These are phyloP conservation scores for Discoglossus pictus DNA, from an alignment of 2,797 vertebrate species.

Conservation along the genomic window DNA sequence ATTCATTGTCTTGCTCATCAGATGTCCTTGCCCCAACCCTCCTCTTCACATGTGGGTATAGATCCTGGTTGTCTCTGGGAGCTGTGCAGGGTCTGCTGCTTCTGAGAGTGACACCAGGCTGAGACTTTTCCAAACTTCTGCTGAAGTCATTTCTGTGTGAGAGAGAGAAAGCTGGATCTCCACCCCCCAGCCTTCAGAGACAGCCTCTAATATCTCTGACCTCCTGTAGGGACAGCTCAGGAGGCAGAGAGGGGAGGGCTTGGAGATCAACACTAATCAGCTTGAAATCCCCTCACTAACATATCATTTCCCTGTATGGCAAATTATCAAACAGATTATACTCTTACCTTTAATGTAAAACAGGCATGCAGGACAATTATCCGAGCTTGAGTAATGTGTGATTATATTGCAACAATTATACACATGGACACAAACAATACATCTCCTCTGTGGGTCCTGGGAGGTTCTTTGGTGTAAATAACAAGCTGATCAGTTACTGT, in stretches of 20 bases:
- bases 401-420: conserved; percentile 13
- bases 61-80: conserved; percentile 1
- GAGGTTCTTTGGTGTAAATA: too few species aligned
- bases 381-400: conserved; percentile 20
- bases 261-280: not conserved
- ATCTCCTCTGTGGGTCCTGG: too few species aligned
- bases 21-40: not conserved
- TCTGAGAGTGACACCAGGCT: conserved; percentile 24
- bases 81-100: conserved; percentile 27
- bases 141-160: conserved; percentile 42
- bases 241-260: conserved; percentile 1
- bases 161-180: conserved; percentile 44
- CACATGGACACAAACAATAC: conserved; percentile 12
- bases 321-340: conserved; percentile 29
- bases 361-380: conserved; percentile 31
- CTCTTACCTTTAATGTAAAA: conserved; percentile 40
- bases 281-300: not conserved
- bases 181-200: conserved; percentile 39
- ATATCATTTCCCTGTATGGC: conserved; percentile 16
- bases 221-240: conserved; percentile 14
- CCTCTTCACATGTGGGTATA: not conserved
- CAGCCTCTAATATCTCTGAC: conserved; percentile 46
- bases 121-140: conserved; percentile 48
- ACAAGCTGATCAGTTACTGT: too few species aligned
- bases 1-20: conserved; percentile 21